These are phyloP conservation scores for Heliornis fulica DNA, from an alignment of 2,113 vertebrate species.

Conservation along the genomic window DNA sequence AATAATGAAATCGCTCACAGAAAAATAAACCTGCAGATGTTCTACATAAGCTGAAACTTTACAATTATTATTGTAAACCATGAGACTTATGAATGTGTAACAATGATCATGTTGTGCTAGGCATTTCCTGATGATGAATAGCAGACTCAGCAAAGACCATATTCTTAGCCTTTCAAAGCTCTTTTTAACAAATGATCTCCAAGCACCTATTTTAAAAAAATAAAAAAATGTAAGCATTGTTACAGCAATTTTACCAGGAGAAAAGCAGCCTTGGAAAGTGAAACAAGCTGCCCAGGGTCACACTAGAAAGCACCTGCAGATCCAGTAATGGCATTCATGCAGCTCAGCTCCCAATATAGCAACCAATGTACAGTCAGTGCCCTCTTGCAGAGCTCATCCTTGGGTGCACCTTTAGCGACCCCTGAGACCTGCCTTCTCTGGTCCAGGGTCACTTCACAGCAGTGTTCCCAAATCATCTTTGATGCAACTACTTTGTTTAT, in stretches of 20 bases:
- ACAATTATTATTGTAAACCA: not conserved
- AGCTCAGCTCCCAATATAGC: not conserved
- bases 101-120: not conserved
- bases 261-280: not conserved
- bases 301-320: not conserved
- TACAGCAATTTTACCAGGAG: not conserved
- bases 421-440: not conserved
- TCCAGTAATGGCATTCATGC: not conserved
- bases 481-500: not conserved
- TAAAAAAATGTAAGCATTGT: not conserved
- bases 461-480: not conserved
- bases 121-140: not conserved
- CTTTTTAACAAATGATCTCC: not conserved
- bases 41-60: not conserved
- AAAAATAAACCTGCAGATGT: not conserved
- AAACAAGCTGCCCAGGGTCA: not conserved
- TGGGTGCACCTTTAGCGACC: not conserved
- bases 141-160: not conserved
- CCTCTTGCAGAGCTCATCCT: not conserved
- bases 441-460: not conserved
- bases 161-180: not conserved
- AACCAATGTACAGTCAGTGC: not conserved
- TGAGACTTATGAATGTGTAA: not conserved
- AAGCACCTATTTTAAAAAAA: not conserved
- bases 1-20: not conserved